Evolutionary conservation across 2,113 vertebrate species (phyloP).

Genomic region (Oreocharis arfaki): DNA sequence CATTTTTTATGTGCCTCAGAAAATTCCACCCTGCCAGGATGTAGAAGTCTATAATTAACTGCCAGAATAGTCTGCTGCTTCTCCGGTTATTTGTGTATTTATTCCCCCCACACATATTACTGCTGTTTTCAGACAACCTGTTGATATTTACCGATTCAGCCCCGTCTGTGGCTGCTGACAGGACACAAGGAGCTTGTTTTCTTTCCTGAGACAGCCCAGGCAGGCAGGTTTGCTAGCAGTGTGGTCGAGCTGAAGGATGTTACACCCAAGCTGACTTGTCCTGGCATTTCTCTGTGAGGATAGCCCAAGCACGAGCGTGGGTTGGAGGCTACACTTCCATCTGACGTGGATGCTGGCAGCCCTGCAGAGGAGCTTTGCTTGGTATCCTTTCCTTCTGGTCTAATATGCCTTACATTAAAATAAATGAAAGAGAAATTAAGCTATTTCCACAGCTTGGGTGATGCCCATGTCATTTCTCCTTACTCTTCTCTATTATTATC

Average conservation of each 20-base stretch:
- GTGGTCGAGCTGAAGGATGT: neutral
- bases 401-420: neutral
- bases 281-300: neutral
- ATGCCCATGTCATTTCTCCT: neutral
- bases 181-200: neutral
- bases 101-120: neutral
- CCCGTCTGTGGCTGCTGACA: neutral
- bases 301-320: rapidly evolving
- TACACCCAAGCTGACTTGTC: neutral
- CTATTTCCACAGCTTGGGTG: neutral
- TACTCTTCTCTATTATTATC: neutral
- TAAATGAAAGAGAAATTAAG: neutral
- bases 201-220: neutral
- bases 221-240: neutral
- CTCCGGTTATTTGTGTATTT: neutral
- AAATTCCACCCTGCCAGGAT: neutral
- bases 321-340: neutral
- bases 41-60: slow-evolving; percentile 13
- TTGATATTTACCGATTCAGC: neutral
- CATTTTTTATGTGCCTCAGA: neutral
- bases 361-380: neutral
- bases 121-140: neutral
- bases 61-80: neutral
- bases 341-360: neutral
- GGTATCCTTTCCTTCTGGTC: neutral